Conservation (phyloP, 2,888 invertebrate genomes). For the Drosophila colorata region DNA sequence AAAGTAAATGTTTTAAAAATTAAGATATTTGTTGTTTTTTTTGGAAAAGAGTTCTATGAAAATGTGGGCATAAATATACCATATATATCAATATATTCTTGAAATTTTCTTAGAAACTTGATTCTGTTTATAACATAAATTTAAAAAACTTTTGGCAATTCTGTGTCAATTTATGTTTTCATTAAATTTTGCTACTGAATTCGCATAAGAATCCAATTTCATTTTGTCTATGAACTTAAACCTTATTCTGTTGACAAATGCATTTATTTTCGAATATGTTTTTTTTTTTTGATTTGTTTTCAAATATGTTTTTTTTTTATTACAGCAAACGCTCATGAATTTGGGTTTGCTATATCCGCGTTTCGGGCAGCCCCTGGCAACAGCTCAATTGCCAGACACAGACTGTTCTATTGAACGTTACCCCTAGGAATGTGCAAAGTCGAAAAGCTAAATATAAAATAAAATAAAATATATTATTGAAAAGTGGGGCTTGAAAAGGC, state of each 20-base stretch:
- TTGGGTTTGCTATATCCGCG: background rate
- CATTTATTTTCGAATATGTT: background rate
- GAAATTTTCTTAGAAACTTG: no score
- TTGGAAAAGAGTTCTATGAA: no score
- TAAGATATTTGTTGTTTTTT: no score
- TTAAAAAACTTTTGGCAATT: no score
- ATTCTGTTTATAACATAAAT: no score
- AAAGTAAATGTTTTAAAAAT: no score
- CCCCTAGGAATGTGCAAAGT: conserved; percentile 31
- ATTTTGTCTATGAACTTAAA: background rate
- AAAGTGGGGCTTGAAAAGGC: conserved; percentile 31
- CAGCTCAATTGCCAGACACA: conserved; percentile 4
- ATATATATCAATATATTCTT: no score
- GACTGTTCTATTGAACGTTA: conserved; percentile 10
- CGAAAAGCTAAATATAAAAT: no score
- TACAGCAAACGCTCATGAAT: background rate
- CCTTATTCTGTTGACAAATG: no score
- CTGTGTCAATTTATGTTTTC: no score
- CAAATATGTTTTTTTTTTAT: background rate
- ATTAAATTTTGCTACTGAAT: background rate
- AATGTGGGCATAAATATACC: no score
- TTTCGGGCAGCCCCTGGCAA: background rate
- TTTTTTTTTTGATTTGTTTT: background rate
- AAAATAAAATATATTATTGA: background rate
- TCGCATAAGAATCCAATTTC: background rate